A percentile compares a stretch with the other conserved stretches of the same genome.
Evolutionary conservation across 2,888 invertebrate genomes (phyloP).

Genomic region (Watsonalla binaria): DNA sequence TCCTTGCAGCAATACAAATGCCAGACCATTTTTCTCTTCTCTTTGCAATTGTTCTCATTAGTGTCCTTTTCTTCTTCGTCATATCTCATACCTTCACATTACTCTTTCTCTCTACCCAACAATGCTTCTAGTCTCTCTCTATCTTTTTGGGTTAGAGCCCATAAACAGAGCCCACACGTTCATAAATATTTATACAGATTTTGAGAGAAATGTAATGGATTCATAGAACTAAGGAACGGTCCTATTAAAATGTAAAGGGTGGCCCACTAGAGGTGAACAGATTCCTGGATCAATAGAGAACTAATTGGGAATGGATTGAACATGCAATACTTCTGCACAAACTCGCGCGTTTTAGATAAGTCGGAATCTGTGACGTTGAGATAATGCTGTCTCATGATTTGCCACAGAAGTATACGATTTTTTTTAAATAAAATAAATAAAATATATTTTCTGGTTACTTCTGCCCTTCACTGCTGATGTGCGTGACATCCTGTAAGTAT

Average conservation of each 20-base stretch:
- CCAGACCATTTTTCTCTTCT: too few relatives aligned
- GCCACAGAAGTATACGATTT: neutral
- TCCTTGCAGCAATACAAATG: too few relatives aligned
- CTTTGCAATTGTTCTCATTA: too few relatives aligned
- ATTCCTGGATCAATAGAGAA: conserved; percentile 1
- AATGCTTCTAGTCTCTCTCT: neutral
- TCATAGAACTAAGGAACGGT: conserved; percentile 1
- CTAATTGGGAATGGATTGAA: neutral
- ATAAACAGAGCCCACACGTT: neutral
- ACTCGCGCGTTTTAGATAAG: neutral
- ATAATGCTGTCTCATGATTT: neutral
- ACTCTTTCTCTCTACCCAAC: neutral
- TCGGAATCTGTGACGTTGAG: neutral
- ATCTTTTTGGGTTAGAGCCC: neutral
- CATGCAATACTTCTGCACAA: neutral
- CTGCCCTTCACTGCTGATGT: too few relatives aligned
- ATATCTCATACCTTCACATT: too few relatives aligned
- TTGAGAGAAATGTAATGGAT: neutral
- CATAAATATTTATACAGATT: neutral
- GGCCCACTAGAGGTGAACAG: neutral
- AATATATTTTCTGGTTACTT: too few relatives aligned
- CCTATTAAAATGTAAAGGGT: neutral
- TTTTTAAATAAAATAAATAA: too few relatives aligned
- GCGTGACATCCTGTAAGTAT: too few relatives aligned
- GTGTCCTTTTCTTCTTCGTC: too few relatives aligned